Evolutionary conservation across 2,113 vertebrate genomes (phyloP).

Genomic region (Phocoena sinus): DNA sequence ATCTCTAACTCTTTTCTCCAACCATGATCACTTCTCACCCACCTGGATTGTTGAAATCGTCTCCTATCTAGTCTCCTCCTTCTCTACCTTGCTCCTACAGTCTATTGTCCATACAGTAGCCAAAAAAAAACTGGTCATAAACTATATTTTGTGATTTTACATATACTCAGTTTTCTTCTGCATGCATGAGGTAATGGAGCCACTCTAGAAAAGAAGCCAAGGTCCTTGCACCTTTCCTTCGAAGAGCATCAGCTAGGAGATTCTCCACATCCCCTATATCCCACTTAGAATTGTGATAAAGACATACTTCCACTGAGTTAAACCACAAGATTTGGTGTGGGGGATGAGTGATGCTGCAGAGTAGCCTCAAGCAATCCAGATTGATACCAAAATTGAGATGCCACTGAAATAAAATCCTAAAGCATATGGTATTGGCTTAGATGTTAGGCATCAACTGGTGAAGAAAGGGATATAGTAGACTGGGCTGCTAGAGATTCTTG

Average conservation of each 20-base stretch:
- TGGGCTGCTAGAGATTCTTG: neutral
- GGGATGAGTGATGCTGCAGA: neutral
- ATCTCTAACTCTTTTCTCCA: neutral
- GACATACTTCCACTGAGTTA: neutral
- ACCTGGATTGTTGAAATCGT: neutral
- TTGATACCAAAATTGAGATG: neutral
- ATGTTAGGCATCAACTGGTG: neutral
- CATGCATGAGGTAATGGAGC: neutral
- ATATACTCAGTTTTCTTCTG: neutral
- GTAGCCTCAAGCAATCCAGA: neutral
- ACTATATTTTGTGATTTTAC: neutral
- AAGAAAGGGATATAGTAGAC: neutral
- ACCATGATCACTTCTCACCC: neutral
- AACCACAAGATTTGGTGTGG: neutral
- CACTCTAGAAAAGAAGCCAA: neutral
- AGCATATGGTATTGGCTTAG: neutral
- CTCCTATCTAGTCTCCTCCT: neutral
- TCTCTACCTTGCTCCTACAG: neutral
- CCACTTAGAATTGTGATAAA: neutral
- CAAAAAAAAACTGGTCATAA: neutral
- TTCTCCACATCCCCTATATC: neutral
- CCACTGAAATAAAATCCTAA: neutral
- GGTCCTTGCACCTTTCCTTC: neutral
- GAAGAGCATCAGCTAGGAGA: neutral
- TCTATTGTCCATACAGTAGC: neutral